Base-by-base conservation (phyloP, 2,797 vertebrate species). In the Brachyalestes nurse region DNA sequence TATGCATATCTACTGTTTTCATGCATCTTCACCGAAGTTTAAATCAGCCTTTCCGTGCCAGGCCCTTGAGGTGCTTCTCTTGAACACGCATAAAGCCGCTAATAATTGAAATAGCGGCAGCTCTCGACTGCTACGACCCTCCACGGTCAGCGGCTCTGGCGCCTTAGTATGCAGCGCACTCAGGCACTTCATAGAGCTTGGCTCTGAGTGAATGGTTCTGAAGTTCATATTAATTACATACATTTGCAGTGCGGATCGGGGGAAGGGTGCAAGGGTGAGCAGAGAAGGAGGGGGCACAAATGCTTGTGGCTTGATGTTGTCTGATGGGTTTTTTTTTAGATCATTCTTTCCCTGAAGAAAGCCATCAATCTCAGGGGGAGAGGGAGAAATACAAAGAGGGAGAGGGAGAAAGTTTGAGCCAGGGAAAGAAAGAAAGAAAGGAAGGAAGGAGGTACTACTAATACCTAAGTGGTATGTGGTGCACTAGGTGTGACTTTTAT, bases 211-310 rank as follows among this genome's bases (percentile, higher is more conserved):
- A 51, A 57, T 42, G 55, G 58, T 23, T 51, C 23, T 78, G 28
- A 16, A 60, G n/a, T 53, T 76, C 47, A 16, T 72, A 64, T 76
- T 83, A 77, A 84, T 80, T 76, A 71, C 51, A 64, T 58, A 53
- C 70, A 61, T 75, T 45, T 70, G 55, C 51, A 57, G 21, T 51
- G 25, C 49, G 42, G 51, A 76, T 51, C 17, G 16, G 47, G 74
- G 61, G 73, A 34, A 16, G 40, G 4, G 3, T 1, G 6, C 1
- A 71, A 8, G 5, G 64, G 19, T 58, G 2, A 81, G 40, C 60
- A n/a, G 58, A 66, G 64, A 60, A 21, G 47, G 23, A 21, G 25
- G 61, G 57, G 28, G 71, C 21, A 14, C 62, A 17, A 28, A 23
- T 57, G 75, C 58, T 23, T 40, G 28, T 65, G 28, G 55, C 45